Percentiles rank a stretch among this genome's conserved stretches.
Conservation (phyloP, 92 coral and sea anemone genomes). For the Ricordea florida region DNA sequence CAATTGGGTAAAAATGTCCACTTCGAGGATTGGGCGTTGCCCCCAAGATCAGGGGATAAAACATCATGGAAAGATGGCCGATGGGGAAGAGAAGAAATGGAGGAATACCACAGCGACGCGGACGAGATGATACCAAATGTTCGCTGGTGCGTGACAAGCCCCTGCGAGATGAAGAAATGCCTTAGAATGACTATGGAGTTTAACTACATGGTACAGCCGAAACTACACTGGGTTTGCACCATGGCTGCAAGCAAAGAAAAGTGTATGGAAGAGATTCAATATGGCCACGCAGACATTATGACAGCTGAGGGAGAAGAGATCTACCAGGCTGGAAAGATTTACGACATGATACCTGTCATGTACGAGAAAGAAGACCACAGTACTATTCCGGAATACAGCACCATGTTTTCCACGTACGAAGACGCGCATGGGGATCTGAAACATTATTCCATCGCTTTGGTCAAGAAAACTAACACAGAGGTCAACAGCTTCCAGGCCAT, state of each 20-base stretch:
- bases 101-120: background rate
- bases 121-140: conserved; percentile 2
- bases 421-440: background rate
- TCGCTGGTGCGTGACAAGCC: conserved; percentile 46
- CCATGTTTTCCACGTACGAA: background rate
- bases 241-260: conserved; percentile 5
- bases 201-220: conserved; percentile 40
- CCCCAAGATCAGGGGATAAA: background rate
- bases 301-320: conserved; percentile 47
- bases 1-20: background rate
- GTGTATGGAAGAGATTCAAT: conserved; percentile 41
- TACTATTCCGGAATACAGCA: background rate
- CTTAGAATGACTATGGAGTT: conserved; percentile 53
- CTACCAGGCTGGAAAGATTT: conserved; percentile 42
- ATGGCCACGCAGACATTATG: conserved; percentile 49
- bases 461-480: background rate
- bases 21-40: conserved; percentile 4
- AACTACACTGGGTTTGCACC: conserved; percentile 47
- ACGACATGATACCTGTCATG: conserved; percentile 37
- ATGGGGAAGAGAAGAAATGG: background rate
- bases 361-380: conserved; percentile 10
- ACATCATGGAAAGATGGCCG: background rate
- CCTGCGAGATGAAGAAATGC: conserved; percentile 61
- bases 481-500: conserved; percentile 22
- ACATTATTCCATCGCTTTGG: conserved; percentile 50